A percentile compares a stretch with the other conserved stretches of the same genome.
Conservation (phyloP, 1,140 invertebrate species). For the Lasioglossum albipes region DNA sequence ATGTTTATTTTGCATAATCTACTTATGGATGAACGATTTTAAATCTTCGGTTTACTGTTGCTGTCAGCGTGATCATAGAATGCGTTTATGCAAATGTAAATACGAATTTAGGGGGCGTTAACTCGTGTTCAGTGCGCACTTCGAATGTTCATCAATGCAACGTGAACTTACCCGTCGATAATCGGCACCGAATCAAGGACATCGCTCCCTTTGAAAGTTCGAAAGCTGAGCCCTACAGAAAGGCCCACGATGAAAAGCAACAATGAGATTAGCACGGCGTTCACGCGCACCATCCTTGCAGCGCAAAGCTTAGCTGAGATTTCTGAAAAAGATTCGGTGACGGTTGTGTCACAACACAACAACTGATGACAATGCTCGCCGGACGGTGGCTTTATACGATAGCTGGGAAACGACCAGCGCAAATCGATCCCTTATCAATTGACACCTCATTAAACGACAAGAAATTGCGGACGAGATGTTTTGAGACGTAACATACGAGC, state of each 20-base stretch:
- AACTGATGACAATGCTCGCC: not conserved
- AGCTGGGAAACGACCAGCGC: too few species aligned
- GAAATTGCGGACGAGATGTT: too few species aligned
- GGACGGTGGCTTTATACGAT: not conserved
- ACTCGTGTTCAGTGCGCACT: too few species aligned
- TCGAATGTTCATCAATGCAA: not conserved
- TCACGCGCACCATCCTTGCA: constrained; percentile 58
- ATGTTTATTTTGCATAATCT: too few species aligned
- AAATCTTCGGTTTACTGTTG: too few species aligned
- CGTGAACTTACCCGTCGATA: constrained; percentile 69
- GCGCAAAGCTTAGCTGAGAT: constrained; percentile 27
- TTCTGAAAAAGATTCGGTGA: constrained; percentile 30
- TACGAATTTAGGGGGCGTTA: too few species aligned
- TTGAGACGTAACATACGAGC: not conserved
- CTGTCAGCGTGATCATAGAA: too few species aligned
- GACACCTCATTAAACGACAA: not conserved
- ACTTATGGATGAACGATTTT: too few species aligned
- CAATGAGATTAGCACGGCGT: constrained; percentile 32
- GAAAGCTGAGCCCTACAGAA: constrained; percentile 47
- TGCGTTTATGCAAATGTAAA: too few species aligned
- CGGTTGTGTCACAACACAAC: not conserved
- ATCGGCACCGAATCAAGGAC: constrained; percentile 65
- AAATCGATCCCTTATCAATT: not conserved
- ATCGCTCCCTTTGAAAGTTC: constrained; percentile 66
- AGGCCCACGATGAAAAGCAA: constrained; percentile 61